Base-by-base conservation (phyloP, 2,888 invertebrate species). In the Merodon equestris region DNA sequence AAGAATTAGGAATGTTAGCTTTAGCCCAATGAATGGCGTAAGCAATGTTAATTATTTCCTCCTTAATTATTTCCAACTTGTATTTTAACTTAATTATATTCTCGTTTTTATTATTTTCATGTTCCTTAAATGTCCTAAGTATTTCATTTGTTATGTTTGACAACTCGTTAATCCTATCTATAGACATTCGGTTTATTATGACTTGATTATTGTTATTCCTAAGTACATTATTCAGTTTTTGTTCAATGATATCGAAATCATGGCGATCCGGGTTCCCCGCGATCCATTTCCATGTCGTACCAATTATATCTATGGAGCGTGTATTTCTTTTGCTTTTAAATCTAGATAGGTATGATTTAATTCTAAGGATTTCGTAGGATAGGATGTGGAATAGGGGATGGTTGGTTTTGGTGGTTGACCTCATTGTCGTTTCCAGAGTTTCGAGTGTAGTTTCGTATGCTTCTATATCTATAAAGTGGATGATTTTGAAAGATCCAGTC, bases 261-360 rank as follows among this genome's bases (percentile, higher is more conserved):
- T 19, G 9, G 42, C 44, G 42, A 53, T 42, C 45, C 14, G 45
- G 45, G 15, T 15, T 45, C 4, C 45, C 45, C 2, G 45, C 14
- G 15, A 45, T 45, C 53, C 56, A 68, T 48, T 70, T 70, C 60
- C 60, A 70, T 36, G 50, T 47, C 19, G 51, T 50, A 9, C 58
- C 67, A 14, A 68, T 19, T 36, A 56, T 44, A 47, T 66, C 19
- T 38, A 51, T 9, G 17, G 51, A 50, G 14, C 13, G 50, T 50
- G 40, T 40, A 48, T 1, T 3, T 38, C 48, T 48, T 18, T 40
- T 9, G 17, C 12, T 45, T 45, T 45, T 45, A 9, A 9, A 14
- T 14, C 9, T 9, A 1, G 9, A 9, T 15, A 45, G 9, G 15
- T 14, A 14, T 45, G 13, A 9, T 1, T 45, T 14, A 1, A 15